Evolutionary conservation across 2,113 vertebrate species (phyloP), one percentile per base, ranked within the genome.

Genomic region (Psittacula cyanocephala): DNA sequence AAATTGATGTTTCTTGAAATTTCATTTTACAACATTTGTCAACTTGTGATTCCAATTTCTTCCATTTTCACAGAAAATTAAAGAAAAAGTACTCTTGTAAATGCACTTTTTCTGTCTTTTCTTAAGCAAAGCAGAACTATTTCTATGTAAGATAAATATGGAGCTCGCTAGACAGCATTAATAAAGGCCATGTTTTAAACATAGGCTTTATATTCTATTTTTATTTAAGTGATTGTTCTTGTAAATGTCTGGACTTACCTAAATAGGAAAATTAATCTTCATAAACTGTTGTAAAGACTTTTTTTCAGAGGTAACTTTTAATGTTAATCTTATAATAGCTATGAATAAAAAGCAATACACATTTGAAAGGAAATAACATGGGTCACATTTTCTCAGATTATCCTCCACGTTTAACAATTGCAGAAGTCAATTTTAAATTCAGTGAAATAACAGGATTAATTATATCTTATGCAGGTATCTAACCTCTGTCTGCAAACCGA

Each of bases 151-250:
- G 98, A 98, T 98, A 98, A 98, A 97, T 97, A 98, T 93, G 96
- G 97, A 98, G 98, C 98, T 98, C 98, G 97, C 96, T 94, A 97
- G 97, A 97, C 97, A 98, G 99, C 97, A 97, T 98, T 98, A 99
- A 99, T 99, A 99, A 99, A 99, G 98, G 98, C 98, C 95, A 96
- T 98, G 98, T 98, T 99, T 99, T 98, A 98, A 99, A 98, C 97
- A 97, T 97, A 97, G 97, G 97, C 97, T 98, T 97, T 97, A 97
- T 91, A 97, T 97, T 97, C 96, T 97, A 97, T 92, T 98, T 98
- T 97, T 96, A 96, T 97, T 98, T 82, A 97, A 97, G 74, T 94
- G 89, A 94, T 95, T 95, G 90, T 91, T 97, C 95, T 95, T 97
- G 95, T 95, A 94, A 94, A 93, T 90, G 87, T 95, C 96, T 94